These are phyloP conservation scores for Hemistola chrysoprasaria DNA, from an alignment of 2,888 invertebrate genomes.

Conservation along the genomic window DNA sequence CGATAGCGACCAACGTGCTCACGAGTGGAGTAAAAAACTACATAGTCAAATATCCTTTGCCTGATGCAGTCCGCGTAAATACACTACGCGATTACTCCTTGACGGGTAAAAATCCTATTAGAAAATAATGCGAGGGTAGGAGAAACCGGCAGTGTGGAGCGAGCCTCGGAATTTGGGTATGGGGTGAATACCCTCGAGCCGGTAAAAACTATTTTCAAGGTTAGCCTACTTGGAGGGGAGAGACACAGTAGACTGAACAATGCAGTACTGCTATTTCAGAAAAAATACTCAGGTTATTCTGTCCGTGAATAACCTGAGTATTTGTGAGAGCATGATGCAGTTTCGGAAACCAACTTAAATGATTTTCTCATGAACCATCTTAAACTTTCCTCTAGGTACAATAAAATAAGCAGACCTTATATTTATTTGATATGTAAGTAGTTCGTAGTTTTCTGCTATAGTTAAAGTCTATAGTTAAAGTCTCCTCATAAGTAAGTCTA, in stretches of 20 bases:
- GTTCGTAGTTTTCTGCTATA: too few relatives aligned
- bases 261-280: slow-evolving; percentile 2
- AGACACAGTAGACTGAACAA: slow-evolving; percentile 46
- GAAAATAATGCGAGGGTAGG: slow-evolving; percentile 45
- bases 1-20: slow-evolving; percentile 56
- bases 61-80: slow-evolving; percentile 63
- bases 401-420: too few relatives aligned
- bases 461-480: too few relatives aligned
- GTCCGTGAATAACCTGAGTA: too few relatives aligned
- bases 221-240: slow-evolving; percentile 76
- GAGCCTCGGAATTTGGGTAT: slow-evolving; percentile 75
- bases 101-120: slow-evolving; percentile 57
- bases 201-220: slow-evolving; percentile 83
- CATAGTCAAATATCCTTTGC: slow-evolving; percentile 77
- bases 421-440: too few relatives aligned
- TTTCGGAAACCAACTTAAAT: too few relatives aligned
- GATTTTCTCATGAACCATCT: too few relatives aligned
- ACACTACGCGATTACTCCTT: slow-evolving; percentile 50
- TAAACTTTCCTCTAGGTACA: too few relatives aligned
- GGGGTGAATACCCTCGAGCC: slow-evolving; percentile 81
- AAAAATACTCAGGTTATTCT: neutral
- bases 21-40: slow-evolving; percentile 71
- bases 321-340: too few relatives aligned
- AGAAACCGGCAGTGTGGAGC: slow-evolving; percentile 65
- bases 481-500: too few relatives aligned